Percentiles rank a stretch among this genome's conserved stretches.
Conservation (phyloP, 2,113 vertebrate species). For the Prunella himalayana region DNA sequence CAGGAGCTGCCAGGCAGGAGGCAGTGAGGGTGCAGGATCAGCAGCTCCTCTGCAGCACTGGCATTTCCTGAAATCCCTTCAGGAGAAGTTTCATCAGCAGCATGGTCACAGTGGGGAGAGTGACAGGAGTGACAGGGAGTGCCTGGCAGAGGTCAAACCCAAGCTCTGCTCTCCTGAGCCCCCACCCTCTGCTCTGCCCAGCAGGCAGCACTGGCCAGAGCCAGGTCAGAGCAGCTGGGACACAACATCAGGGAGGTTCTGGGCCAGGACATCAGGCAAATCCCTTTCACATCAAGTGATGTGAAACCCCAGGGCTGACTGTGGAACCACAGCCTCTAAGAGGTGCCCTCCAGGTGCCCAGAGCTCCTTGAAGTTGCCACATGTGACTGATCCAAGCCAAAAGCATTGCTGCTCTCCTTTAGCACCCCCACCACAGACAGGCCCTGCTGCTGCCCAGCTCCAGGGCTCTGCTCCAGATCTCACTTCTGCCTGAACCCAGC, state of each 20-base stretch:
- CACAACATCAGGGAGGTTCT: fast-evolving
- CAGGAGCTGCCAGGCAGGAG: background rate
- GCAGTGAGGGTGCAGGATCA: background rate
- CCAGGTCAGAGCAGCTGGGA: background rate
- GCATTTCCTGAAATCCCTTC: background rate
- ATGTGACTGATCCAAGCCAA: background rate
- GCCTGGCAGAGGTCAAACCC: background rate
- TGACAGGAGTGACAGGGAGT: background rate
- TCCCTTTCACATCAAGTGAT: background rate
- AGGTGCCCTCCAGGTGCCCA: background rate
- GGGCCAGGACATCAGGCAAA: background rate
- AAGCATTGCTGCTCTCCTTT: background rate
- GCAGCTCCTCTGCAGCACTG: background rate
- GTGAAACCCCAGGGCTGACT: background rate
- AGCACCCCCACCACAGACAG: background rate
- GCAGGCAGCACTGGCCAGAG: background rate
- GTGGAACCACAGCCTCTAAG: background rate
- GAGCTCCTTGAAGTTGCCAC: background rate
- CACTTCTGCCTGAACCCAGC: background rate
- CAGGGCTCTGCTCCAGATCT: background rate
- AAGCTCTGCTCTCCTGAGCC: background rate
- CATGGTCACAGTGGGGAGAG: background rate
- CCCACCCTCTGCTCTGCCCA: background rate
- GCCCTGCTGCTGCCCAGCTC: background rate
- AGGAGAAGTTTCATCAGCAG: background rate